Conservation (phyloP, 2,113 vertebrate genomes). For the Microtus ochrogaster region DNA sequence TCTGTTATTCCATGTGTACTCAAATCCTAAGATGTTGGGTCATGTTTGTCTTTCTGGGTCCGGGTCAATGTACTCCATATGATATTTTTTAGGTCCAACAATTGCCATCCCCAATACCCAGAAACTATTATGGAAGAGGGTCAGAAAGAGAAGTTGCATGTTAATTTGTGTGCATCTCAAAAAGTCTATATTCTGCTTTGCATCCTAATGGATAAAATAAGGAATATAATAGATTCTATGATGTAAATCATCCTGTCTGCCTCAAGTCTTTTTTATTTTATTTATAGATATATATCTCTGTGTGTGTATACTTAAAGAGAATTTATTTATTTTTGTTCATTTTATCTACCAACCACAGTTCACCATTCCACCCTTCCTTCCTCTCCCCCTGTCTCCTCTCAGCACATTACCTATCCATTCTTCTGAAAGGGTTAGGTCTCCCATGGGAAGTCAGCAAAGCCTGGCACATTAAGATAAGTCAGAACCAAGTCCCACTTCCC, state of each 20-base stretch:
- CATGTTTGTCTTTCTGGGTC: not conserved
- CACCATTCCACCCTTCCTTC: too few species aligned
- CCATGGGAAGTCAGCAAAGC: too few species aligned
- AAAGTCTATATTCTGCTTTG: not conserved
- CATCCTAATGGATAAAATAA: not conserved
- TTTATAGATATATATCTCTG: rapidly evolving
- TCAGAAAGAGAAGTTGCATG: not conserved
- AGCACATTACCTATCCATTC: too few species aligned
- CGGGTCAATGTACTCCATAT: not conserved
- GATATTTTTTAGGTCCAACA: not conserved
- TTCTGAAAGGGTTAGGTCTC: too few species aligned
- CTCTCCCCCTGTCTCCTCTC: too few species aligned
- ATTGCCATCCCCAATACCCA: not conserved
- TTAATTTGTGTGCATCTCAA: not conserved
- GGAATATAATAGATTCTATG: not conserved
- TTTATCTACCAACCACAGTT: too few species aligned
- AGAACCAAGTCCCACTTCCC: too few species aligned
- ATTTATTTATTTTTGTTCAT: too few species aligned
- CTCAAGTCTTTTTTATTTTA: too few species aligned
- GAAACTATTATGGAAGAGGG: not conserved
- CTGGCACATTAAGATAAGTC: too few species aligned
- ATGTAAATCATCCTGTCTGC: not conserved
- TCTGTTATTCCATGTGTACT: not conserved
- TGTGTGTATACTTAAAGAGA: too few species aligned
- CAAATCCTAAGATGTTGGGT: not conserved